Base-by-base conservation (phyloP, 2,797 vertebrate genomes). In the Thamnophis elegans region DNA sequence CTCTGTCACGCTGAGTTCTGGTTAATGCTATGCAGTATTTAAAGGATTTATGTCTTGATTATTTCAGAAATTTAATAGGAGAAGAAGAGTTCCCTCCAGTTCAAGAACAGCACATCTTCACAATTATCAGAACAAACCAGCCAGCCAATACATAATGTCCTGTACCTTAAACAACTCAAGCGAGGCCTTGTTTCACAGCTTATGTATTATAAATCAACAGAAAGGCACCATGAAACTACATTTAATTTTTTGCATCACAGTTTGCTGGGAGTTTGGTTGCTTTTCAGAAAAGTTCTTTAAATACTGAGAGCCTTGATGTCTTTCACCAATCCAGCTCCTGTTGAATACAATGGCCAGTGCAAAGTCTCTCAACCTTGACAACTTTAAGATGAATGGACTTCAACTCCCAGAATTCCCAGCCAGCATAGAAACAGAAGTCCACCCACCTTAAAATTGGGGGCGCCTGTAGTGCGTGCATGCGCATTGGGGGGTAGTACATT, bases 131-230 rank as follows among this genome's bases (percentile, higher is more conserved):
- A 88, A 93, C 89, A 90, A 59, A 78, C 13, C 36, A 28, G 18
- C 54, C 36, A 55, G 62, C 89, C 89, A 93, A 93, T 88, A 90
- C 92, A 93, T 12, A 18, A 59, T 58, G 8, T 95, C 94, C 92
- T 53, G 7, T 95, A 94, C 91, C 59, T 68, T 82, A 95, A 86
- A 88, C 68, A 87, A 85, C 47, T 16, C 9, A 94, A 92, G 85
- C 54, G 51, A 93, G 53, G 26, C 93, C 89, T 73, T 36, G 1
- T 87, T 78, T 13, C 89, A 55, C n/a, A 3, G n/a, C 32, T 13
- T 7, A 13, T 0, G 55, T 85, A 91, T 53, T 92, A 56, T 93
- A 94, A 92, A 94, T 94, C 85, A 93, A 36, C 13, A 14, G 78
- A 42, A 90, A 53, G 54, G 16, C 42, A 36, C 87, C 60, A 53